Evolutionary conservation across 2,113 vertebrate species (phyloP), one percentile per base, ranked within the genome.

Genomic region (Elephas maximus): DNA sequence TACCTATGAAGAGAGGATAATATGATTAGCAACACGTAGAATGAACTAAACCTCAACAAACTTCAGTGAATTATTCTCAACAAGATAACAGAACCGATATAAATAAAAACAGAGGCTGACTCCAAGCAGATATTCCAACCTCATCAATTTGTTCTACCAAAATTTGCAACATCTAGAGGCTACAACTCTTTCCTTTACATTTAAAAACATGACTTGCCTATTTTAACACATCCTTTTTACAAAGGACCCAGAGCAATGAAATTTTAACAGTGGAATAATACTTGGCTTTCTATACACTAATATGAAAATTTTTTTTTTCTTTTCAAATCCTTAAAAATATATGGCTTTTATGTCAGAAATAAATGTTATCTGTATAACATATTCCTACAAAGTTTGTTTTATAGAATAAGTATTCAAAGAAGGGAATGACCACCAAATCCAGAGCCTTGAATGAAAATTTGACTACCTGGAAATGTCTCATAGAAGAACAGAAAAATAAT

Each of bases 271-370:
- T 26, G 15, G 53, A 74, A 21, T n/a, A 44, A 8, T 57, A n/a
- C 21, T 53, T 67, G 21, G 7, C 23, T 88, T 5, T 57, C 21
- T 17, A 67, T 44, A 73, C 60, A 23, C 8, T 23, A 62, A 87
- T 33, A 28, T 1, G 44, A 60, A 91, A 86, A 6, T 8, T 91
- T 41, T 76, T 62, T 51, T 6, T 33, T 48, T 20, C 6, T 80
- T 87, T 85, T 76, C 15, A 76, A 81, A 74, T 41, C 44, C 37
- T 44, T 78, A 73, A 24, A 9, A 71, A 18, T 71, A 60, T 18
- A 90, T 41, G 14, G 1, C 33, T 87, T 69, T 92, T 74, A 83
- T 62, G 21, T 80, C 45, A 92, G n/a, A 96, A 92, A 89, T 48
- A 92, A 84, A 73, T 76, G 4, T 67, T 80, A 26, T 45, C 24